Conservation (phyloP, 2,888 invertebrate genomes). For the Caenorhabditis parvicauda region DNA sequence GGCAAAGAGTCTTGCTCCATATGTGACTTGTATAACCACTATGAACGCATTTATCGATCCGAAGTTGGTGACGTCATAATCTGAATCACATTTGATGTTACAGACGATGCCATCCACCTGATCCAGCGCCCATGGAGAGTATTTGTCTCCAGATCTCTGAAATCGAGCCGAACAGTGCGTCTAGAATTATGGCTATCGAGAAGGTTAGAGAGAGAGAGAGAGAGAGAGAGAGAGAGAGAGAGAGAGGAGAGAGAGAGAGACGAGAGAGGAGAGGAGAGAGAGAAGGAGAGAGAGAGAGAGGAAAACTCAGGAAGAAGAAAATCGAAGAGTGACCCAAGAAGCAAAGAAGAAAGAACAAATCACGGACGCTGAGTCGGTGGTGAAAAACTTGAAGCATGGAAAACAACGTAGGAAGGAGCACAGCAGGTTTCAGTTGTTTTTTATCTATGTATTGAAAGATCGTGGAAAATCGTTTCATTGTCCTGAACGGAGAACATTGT, state of each 20-base stretch:
- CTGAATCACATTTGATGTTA: constrained; percentile 1
- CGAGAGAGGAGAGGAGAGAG: constrained; percentile 24
- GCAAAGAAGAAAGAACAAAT: constrained; percentile 33
- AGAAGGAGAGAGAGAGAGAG: constrained; percentile 27
- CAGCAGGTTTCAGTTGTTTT: no score
- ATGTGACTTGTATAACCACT: constrained; percentile 36
- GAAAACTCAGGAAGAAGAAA: constrained; percentile 42
- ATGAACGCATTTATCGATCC: constrained; percentile 46
- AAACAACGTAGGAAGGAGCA: constrained; percentile 23
- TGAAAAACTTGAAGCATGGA: constrained; percentile 38
- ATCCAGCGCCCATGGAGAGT: constrained; percentile 61
- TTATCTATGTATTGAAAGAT: no score
- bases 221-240: background rate
- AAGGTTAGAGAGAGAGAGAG: constrained; percentile 16
- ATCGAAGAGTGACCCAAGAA: constrained; percentile 30
- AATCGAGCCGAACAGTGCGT: constrained; percentile 63
- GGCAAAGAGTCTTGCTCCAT: constrained; percentile 37
- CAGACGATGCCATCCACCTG: constrained; percentile 46
- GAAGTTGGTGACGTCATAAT: constrained; percentile 13
- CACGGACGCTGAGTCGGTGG: constrained; percentile 18
- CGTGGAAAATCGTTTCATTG: no score
- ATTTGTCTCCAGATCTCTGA: constrained; percentile 63
- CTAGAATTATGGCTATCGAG: constrained; percentile 38
- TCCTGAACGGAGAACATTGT: no score
- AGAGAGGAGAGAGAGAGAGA: no score